Evolutionary conservation across 2,113 vertebrate genomes (phyloP), one percentile per base, ranked within the genome.

Genomic region (Paralichthys olivaceus): DNA sequence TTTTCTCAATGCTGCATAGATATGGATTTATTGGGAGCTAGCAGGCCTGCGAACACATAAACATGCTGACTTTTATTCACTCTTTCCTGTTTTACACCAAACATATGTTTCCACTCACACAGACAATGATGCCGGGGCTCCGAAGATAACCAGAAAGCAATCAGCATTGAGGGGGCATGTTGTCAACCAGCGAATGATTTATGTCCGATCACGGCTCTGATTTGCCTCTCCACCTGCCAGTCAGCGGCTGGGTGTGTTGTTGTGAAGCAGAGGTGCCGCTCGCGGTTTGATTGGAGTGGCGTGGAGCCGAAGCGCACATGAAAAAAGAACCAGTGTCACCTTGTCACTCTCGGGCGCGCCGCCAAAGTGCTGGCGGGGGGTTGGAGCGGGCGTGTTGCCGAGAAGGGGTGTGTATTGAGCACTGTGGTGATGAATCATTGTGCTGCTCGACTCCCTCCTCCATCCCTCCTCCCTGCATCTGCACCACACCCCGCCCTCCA

Each of bases 241-340:
- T 89, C 89, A 85, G 81, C 5, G 66, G 71, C 75, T 54, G 79
- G 72, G 19, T 40, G 71, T 74, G 79, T 80, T 80, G 83, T 77
- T 69, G 85, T 78, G 84, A 87, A 90, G 84, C 87, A 65, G 87
- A 85, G 86, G 84, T 80, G 80, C 82, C 81, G 75, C 84, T 84
- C 61, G 37, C 53, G 1, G 77, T 83, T 81, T 85, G 90, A 90
- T 87, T 88, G 87, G 88, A 82, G 84, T 77, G 85, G 85, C 68
- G 29, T 83, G 81, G 85, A 86, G 83, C 84, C 83, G 87, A 79
- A 64, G 80, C 72, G 79, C 75, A 73, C 89, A 79, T 77, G 77
- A 84, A 87, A 84, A 87, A 87, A 87, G 84, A 87, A 84, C 78
- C 80, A 25, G 92, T 92, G 92, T 93, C 92, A 93, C 92, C 92